Evolutionary conservation across 2,888 invertebrate genomes (phyloP).

Genomic region (Epinotia demarniana): DNA sequence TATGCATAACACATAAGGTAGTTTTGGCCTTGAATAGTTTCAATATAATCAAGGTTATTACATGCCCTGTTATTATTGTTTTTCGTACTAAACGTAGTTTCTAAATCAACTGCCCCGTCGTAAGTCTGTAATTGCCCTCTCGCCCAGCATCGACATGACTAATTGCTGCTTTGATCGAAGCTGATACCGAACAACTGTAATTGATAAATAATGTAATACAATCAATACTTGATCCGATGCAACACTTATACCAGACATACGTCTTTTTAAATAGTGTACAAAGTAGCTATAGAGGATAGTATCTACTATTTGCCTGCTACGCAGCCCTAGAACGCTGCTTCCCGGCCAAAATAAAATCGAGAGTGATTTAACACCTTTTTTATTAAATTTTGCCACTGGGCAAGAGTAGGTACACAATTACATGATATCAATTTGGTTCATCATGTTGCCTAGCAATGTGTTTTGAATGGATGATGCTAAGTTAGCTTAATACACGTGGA

Average conservation of each 20-base stretch:
- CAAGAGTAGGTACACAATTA: too few species aligned
- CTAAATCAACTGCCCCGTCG: slow-evolving; percentile 8
- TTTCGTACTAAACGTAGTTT: slow-evolving; percentile 8
- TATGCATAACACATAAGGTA: too few species aligned
- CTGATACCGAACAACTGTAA: slow-evolving; percentile 3
- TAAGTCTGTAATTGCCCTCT: slow-evolving; percentile 18
- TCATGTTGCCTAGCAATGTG: too few species aligned
- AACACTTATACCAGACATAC: not conserved
- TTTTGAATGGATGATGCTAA: too few species aligned
- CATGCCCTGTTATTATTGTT: not conserved
- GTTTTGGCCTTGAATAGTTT: not conserved
- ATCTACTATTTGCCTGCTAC: too few species aligned
- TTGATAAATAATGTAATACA: slow-evolving; percentile 9
- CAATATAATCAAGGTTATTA: not conserved
- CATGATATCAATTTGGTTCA: too few species aligned
- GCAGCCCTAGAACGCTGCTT: not conserved
- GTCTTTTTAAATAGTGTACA: not conserved
- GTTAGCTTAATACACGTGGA: not conserved
- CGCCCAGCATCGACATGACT: slow-evolving; percentile 24
- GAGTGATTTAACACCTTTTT: too few species aligned
- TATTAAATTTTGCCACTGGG: too few species aligned
- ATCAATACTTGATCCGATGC: not conserved
- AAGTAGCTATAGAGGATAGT: too few species aligned
- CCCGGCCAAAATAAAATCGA: not conserved
- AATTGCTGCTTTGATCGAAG: slow-evolving; percentile 15